Evolutionary conservation across 2,797 vertebrate species (phyloP), one percentile per base, ranked within the genome.

Genomic region (Peromyscus eremicus): DNA sequence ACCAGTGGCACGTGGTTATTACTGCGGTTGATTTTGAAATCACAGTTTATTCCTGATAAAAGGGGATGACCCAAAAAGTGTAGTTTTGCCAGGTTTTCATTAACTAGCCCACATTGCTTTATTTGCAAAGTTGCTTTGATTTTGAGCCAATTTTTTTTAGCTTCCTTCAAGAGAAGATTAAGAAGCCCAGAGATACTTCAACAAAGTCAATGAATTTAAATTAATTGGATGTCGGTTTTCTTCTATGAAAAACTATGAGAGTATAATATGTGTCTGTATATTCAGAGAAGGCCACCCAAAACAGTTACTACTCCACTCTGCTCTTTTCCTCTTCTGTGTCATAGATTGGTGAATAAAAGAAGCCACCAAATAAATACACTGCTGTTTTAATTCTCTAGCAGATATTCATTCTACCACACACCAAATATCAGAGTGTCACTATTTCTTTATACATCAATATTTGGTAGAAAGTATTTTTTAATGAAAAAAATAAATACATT

Each of bases 191-290:
- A 97, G 83, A 94, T 43, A 82, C 17, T 93, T 91, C 89, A 91
- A 81, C 90, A 91, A 97, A 92, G 89, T 95, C 91, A 89, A 0
- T 84, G 83, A 94, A 97, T 92, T 92, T 89, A 84, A 97, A 94
- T 60, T 91, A 97, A 93, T 49, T 91, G 52, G 73, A 88, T 77
- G 90, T 37, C 84, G 66, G 84, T 84, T 93, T 96, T 94, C 94
- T 94, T 94, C 94, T 92, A 81, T 87, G 92, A 93, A 70, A 73
- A 95, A 82, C 71, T 62, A 92, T 34, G 92, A 62, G 92, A 84
- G 77, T 25, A 27, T 55, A 95, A 91, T 64, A 40, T 82, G 91
- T 37, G 12, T 93, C 81, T 94, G 25, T 75, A 40, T 80, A 83
- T 64, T 92, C 82, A 46, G 37, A 90, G 62, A 94, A 62, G 40